Evolutionary conservation across 2,888 invertebrate species (phyloP).

Genomic region (Dasysyrphus tricinctus): DNA sequence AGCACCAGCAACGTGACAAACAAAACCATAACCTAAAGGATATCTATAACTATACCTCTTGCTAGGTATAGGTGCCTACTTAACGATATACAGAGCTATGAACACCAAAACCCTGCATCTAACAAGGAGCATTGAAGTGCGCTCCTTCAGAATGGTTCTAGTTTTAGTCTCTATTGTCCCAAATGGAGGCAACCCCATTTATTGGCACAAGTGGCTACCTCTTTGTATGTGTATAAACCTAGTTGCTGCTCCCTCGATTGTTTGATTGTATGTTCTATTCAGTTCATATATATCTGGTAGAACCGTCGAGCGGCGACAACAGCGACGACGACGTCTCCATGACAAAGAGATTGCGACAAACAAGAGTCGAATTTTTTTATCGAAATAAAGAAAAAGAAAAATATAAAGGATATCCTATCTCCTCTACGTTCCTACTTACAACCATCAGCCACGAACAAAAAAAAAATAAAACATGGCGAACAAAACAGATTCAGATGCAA

Average conservation of each 20-base stretch:
- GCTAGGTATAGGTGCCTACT: constrained; percentile 4
- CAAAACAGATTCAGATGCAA: constrained; percentile 71
- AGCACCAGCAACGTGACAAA: constrained; percentile 33
- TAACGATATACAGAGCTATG: neutral
- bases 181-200: constrained; percentile 71
- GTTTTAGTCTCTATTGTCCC: constrained; percentile 74
- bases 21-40: constrained; percentile 37
- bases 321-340: constrained; percentile 62
- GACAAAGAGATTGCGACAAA: constrained; percentile 73
- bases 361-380: constrained; percentile 66
- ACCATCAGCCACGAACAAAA: constrained; percentile 36
- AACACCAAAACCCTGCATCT: constrained; percentile 16
- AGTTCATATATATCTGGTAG: constrained; percentile 18
- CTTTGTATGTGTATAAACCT: constrained; percentile 20
- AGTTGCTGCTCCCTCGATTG: constrained; percentile 20
- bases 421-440: constrained; percentile 29
- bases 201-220: constrained; percentile 62
- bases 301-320: constrained; percentile 33
- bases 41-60: constrained; percentile 19
- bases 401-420: constrained; percentile 54
- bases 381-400: constrained; percentile 34
- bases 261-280: constrained; percentile 31
- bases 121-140: constrained; percentile 59
- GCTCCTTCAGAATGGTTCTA: constrained; percentile 69
- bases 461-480: constrained; percentile 69